Evolutionary conservation across 2,888 invertebrate genomes (phyloP).

Genomic region (Drosophila kambysellisi): DNA sequence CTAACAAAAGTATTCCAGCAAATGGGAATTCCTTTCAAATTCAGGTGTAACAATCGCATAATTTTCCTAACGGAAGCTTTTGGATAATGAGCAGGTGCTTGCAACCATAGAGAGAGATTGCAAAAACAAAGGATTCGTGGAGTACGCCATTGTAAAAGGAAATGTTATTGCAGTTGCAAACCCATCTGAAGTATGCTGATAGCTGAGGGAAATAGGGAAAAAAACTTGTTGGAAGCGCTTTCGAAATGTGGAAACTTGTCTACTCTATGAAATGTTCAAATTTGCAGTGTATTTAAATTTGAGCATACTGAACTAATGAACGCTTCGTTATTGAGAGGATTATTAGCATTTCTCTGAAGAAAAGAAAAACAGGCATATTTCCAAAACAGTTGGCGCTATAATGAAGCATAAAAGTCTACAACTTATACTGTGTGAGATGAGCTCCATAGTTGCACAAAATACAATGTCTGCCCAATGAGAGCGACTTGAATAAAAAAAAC

Average conservation of each 20-base stretch:
- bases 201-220: background rate
- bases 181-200: background rate
- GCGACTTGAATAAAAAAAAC: slow-evolving; percentile 13
- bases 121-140: slow-evolving; percentile 26
- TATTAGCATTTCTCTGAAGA: background rate
- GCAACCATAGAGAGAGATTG: slow-evolving; percentile 24
- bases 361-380: background rate
- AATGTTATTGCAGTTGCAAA: slow-evolving; percentile 34
- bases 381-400: background rate
- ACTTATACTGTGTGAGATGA: slow-evolving; percentile 8
- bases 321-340: background rate
- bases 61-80: slow-evolving; percentile 65
- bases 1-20: slow-evolving; percentile 20
- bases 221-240: background rate
- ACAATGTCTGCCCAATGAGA: slow-evolving; percentile 20
- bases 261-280: background rate
- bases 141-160: slow-evolving; percentile 30
- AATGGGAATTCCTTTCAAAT: slow-evolving; percentile 40
- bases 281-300: background rate
- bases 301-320: background rate
- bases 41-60: slow-evolving; percentile 53
- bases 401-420: slow-evolving; percentile 1
- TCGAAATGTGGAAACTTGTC: background rate
- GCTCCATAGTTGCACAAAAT: slow-evolving; percentile 28
- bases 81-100: slow-evolving; percentile 63